Evolutionary conservation across 1,140 invertebrate species (phyloP), one percentile per base, ranked within the genome.

Genomic region (Lithobius niger): DNA sequence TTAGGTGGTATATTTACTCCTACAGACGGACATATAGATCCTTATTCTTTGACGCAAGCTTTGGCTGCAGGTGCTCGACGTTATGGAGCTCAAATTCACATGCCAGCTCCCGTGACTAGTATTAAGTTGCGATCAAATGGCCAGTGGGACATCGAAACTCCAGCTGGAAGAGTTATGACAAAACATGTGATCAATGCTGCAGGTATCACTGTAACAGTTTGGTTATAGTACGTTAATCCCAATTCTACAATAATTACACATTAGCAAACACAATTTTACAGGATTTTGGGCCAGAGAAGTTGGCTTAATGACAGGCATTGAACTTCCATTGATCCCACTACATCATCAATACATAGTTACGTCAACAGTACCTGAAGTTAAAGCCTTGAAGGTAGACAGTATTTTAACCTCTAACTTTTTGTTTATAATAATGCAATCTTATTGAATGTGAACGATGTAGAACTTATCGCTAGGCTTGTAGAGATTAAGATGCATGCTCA

Each of bases 291-390:
- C 68, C 4, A 57, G 65, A 40, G 71, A 73, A 55, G 57, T 74
- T n/a, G 70, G 63, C 1, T 60, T 60, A 44, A 19, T 73, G 47
- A 59, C 57, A 15, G 66, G 66, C 0, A 36, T 66, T 4, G 65
- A 70, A 27, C 55, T 72, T 4, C 71, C 71, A 13, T 52, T 74
- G 16, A 61, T 74, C 10, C 70, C 70, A 2, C 59, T 71, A n/a
- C 64, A 74, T 28, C 71, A 73, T 57, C 71, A 74, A 53, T 74
- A 71, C 47, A 44, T 71, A 18, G 62, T 74, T 2, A 72, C 71
- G 0, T 62, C 64, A 16, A 53, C 65, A 2, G 60, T 73, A 22
- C 66, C 67, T 4, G 64, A 71, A 60, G 61, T 73, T 10, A 58
- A 63, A 45, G 60, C 55, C 19, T 52, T 70, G 6, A 64, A 65